Percentiles rank a stretch among this genome's conserved stretches.
Evolutionary conservation across 2,888 invertebrate genomes (phyloP).

Genomic region (Aleiodes alternator): DNA sequence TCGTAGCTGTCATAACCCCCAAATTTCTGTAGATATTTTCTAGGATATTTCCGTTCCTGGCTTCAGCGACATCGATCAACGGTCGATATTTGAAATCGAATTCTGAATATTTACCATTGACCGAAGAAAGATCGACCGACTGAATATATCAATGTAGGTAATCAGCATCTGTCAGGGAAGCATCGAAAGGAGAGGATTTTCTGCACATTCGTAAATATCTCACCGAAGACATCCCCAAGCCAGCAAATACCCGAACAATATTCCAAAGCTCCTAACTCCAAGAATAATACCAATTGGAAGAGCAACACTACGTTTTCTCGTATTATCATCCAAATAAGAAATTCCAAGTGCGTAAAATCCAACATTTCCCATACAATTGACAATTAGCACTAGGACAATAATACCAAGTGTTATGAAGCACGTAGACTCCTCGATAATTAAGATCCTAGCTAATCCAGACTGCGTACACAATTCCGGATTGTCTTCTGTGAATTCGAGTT

Average conservation of each 20-base stretch:
- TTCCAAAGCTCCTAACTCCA: constrained; percentile 65
- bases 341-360: constrained; percentile 79
- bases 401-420: constrained; percentile 74
- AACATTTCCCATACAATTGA: constrained; percentile 75
- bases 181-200: not conserved
- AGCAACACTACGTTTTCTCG: constrained; percentile 76
- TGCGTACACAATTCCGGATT: constrained; percentile 62
- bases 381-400: constrained; percentile 76
- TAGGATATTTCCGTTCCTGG: no score
- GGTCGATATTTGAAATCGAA: no score
- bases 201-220: constrained; percentile 24
- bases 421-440: constrained; percentile 57
- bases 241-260: constrained; percentile 65
- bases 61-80: no score
- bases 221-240: constrained; percentile 70
- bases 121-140: no score
- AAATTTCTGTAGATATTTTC: no score
- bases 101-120: no score
- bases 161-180: not conserved
- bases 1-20: no score
- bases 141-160: no score
- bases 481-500: constrained; percentile 59
- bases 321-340: constrained; percentile 81
- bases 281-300: constrained; percentile 67
- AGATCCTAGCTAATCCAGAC: constrained; percentile 55